A percentile compares a stretch with the other conserved stretches of the same genome.
Conservation (phyloP, 2,888 invertebrate species). For the Phragmatobia fuliginosa region DNA sequence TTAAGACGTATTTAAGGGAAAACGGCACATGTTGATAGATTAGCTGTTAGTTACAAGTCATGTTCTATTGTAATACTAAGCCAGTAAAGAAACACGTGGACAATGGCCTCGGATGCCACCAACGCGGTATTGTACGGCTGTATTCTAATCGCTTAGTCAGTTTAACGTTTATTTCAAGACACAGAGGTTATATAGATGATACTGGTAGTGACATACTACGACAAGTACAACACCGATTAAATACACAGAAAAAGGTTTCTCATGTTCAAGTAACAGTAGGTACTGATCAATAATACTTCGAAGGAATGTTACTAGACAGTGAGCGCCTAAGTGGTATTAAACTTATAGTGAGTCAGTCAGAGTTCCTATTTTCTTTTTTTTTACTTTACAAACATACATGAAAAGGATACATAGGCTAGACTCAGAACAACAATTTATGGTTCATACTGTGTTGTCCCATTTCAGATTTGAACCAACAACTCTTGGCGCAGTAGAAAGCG, state of each 20-base stretch:
- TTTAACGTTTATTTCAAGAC: conserved; percentile 7
- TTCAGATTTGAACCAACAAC: too few relatives aligned
- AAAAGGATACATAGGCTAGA: too few relatives aligned
- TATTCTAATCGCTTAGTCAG: conserved; percentile 12
- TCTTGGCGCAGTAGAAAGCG: too few relatives aligned
- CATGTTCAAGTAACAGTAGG: background rate
- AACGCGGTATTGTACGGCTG: conserved; percentile 12
- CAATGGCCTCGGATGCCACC: conserved; percentile 16
- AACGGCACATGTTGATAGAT: conserved; percentile 9
- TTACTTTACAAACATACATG: too few relatives aligned
- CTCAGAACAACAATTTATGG: too few relatives aligned
- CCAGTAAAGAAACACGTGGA: conserved; percentile 15
- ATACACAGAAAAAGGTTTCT: background rate
- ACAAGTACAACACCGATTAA: background rate
- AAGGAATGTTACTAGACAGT: background rate
- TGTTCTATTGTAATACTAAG: conserved; percentile 18
- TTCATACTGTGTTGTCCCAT: too few relatives aligned
- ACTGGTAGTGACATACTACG: background rate
- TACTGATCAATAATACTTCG: background rate
- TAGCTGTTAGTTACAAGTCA: conserved; percentile 14
- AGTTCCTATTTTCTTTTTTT: too few relatives aligned
- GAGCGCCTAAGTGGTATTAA: background rate
- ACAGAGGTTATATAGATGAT: conserved; percentile 1
- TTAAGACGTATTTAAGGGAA: conserved; percentile 4
- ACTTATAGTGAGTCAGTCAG: too few relatives aligned